Base-by-base conservation (phyloP, 2,797 vertebrate species). In the Helostoma temminkii region DNA sequence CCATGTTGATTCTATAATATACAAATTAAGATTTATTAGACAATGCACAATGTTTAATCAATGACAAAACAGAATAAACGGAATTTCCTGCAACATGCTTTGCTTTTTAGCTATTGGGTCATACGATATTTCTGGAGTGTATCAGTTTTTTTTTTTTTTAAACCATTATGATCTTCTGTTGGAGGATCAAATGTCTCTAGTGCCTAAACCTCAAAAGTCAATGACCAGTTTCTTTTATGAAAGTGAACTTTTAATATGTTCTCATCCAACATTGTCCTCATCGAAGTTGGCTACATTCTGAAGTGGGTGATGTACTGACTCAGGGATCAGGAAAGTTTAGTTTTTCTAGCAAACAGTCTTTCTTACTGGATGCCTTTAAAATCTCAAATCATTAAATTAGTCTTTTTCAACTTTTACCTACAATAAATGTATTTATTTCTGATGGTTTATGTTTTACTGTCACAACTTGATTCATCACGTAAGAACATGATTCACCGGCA, bases 261-360 rank as follows among this genome's bases (percentile, higher is more conserved):
- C 10, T 64, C 18, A 49, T 81, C 70, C 75, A 81, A 43, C 53
- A 34, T 41, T 64, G 30, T 66, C 61, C 6, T 77, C 66, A 66
- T 76, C 42, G 45, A 43, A 28, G 15, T 24, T 78, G 62, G 81
- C 18, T 11, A 1, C 52, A 18, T 3, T 1, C 12, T 59, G 54
- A 4, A 25, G 50, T 36, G 48, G 30, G 11, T 45, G 56, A 74
- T 55, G 3, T 14, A 47, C 46, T 50, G 55, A 60, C 4, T 47
- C 21, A 0, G 46, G 15, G 1, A 71, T 34, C 21, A 58, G 47
- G 30, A 48, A 22, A 41, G 14, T 25, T 15, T 16, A 18, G 30
- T 49, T 66, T 26, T 26, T 65, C 45, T 59, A 53, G 21, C 25
- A 11, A 21, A 64, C 21, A 45, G 12, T 57, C 26, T 4, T 22